Evolutionary conservation across 2,888 invertebrate species (phyloP).

Genomic region (Dasysyrphus albostriatus): DNA sequence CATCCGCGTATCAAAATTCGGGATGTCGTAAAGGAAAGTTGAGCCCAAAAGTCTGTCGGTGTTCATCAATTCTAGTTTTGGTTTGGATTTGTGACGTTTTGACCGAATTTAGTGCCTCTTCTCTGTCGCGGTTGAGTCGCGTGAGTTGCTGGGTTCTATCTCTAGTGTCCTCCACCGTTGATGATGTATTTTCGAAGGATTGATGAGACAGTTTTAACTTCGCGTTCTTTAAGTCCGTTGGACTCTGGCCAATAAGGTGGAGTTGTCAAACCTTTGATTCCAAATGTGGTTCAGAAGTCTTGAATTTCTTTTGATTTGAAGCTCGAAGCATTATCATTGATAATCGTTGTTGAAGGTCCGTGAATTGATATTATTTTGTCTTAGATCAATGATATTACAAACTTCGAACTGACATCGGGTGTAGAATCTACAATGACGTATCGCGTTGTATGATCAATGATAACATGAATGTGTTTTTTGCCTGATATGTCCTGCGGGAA

Average conservation of each 20-base stretch:
- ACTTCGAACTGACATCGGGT: conserved; percentile 12
- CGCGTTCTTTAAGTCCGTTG: too few species aligned
- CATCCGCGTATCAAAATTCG: too few species aligned
- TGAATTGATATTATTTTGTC: conserved; percentile 1
- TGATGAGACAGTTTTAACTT: background rate
- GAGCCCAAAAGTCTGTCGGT: too few species aligned
- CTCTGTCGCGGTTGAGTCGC: too few species aligned
- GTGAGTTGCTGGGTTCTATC: too few species aligned
- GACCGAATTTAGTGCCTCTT: too few species aligned
- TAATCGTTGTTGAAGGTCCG: conserved; percentile 3
- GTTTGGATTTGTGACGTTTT: too few species aligned
- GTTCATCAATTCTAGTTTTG: too few species aligned
- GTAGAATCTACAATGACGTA: conserved; percentile 24
- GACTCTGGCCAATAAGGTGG: background rate
- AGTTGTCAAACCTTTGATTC: background rate
- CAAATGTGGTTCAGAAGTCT: background rate
- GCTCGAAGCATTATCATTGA: conserved; percentile 27
- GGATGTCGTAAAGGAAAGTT: too few species aligned
- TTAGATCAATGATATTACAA: background rate
- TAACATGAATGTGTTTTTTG: conserved; percentile 29
- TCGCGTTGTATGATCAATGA: conserved; percentile 38
- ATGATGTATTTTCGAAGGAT: conserved; percentile 33
- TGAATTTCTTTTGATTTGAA: conserved; percentile 17
- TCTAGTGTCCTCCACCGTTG: too few species aligned
- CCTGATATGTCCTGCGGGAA: conserved; percentile 25